Base-by-base conservation (phyloP, 2,113 vertebrate species). In the Onychostruthus taczanowskii region DNA sequence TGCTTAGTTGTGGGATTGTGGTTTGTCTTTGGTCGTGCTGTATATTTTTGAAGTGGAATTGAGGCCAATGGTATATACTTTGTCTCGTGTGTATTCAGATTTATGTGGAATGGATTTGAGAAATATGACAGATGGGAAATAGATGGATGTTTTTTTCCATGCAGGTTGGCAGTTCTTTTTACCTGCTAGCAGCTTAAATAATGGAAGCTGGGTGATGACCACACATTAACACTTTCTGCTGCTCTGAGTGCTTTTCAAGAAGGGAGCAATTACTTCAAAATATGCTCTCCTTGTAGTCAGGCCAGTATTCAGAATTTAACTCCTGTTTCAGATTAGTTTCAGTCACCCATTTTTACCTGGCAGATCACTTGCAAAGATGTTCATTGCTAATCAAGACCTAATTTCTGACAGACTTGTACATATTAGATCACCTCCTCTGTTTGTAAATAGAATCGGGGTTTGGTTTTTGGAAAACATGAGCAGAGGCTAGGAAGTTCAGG, bases 41-140 rank as follows among this genome's bases (percentile, higher is more conserved):
- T 93, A 39, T 96, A 86, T 94, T 96, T 96, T 95, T 93, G 44
- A 96, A 95, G 69, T 81, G 85, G 76, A 89, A 95, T 92, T 81
- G 83, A 89, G 72, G 83, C 72, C 64, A 90, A 2, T 46, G 64
- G 64, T 84, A 33, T 92, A 88, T 78, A 88, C 52, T 69, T 55
- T 70, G 49, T 91, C 82, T 92, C 3, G 0, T 76, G 63, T 88
- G 52, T 80, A 80, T 90, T 86, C 61, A 83, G 59, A 67, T 91
- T 92, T 90, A 88, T 93, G 85, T 93, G 72, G 68, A 93, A 91
- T 75, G 72, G 78, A 74, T 95, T 94, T 88, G 92, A 92, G 90
- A 77, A 90, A 92, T 61, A 46, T 78, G 90, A 92, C 79, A 88
- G 82, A 77, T 56, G 79, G 52, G 76, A 93, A 97, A 74, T 88